Evolutionary conservation across 2,888 invertebrate species (phyloP).

Genomic region (Amphipoea oculea): DNA sequence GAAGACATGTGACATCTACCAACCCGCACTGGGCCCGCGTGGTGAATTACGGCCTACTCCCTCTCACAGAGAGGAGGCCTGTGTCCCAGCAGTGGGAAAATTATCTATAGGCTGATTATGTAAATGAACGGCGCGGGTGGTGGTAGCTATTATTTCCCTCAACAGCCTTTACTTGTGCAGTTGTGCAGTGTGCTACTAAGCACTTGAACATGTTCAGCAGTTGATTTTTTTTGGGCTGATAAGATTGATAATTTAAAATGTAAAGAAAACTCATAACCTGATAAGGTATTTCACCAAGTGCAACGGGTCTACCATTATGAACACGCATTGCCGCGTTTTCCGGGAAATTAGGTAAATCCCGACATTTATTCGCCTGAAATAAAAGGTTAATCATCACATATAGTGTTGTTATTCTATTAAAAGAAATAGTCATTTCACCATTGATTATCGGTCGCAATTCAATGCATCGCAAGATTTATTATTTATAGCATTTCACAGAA

Average conservation of each 20-base stretch:
- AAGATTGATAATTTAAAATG: not conserved
- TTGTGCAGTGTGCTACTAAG: not conserved
- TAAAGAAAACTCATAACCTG: slow-evolving; percentile 71
- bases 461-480: not conserved
- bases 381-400: slow-evolving; percentile 14
- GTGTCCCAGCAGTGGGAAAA: too few relatives aligned
- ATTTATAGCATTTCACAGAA: not conserved
- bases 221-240: not conserved
- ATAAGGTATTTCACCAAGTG: slow-evolving; percentile 79
- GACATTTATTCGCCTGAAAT: slow-evolving; percentile 18
- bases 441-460: not conserved
- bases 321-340: slow-evolving; percentile 10
- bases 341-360: slow-evolving; percentile 2
- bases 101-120: too few relatives aligned
- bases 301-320: slow-evolving; percentile 69
- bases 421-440: slow-evolving; percentile 34
- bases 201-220: not conserved
- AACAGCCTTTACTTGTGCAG: not conserved
- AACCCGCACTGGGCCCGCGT: too few relatives aligned
- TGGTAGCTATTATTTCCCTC: not conserved
- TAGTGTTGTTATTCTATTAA: slow-evolving; percentile 23
- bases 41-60: too few relatives aligned
- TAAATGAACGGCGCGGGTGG: not conserved
- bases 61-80: too few relatives aligned
- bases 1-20: too few relatives aligned